Evolutionary conservation across 2,113 vertebrate genomes (phyloP).

Genomic region (Rhabdomys dilectus): DNA sequence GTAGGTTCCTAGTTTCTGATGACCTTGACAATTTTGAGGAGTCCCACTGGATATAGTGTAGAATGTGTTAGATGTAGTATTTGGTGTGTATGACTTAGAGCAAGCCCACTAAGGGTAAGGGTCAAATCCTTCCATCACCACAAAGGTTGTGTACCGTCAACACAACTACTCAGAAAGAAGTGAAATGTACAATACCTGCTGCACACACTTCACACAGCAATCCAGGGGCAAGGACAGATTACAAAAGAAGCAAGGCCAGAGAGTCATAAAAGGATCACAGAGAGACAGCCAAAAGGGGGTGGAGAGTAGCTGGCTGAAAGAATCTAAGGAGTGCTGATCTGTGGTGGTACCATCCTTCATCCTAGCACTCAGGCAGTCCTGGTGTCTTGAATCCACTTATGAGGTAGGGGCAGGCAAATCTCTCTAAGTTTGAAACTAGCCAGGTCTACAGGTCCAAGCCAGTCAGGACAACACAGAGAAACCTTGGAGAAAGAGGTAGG

Average conservation of each 20-base stretch:
- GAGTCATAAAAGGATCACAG: neutral
- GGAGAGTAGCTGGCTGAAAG: too few relatives aligned
- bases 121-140: neutral
- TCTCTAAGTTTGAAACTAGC: neutral
- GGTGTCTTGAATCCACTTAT: neutral
- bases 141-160: fast-evolving
- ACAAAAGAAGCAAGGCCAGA: neutral
- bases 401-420: neutral
- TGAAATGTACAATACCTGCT: fast-evolving
- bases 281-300: neutral
- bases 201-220: fast-evolving
- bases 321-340: neutral
- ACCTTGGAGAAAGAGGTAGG: neutral
- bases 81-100: neutral
- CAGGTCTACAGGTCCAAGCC: neutral
- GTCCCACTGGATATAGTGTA: neutral
- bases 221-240: neutral
- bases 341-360: neutral
- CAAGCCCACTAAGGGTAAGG: neutral
- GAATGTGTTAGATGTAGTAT: neutral
- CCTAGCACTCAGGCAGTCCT: neutral
- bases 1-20: neutral
- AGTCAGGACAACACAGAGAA: neutral
- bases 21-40: neutral
- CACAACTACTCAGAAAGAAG: neutral